Base-by-base conservation (phyloP, 1,140 invertebrate genomes). In the Sarcophaga peregrina region DNA sequence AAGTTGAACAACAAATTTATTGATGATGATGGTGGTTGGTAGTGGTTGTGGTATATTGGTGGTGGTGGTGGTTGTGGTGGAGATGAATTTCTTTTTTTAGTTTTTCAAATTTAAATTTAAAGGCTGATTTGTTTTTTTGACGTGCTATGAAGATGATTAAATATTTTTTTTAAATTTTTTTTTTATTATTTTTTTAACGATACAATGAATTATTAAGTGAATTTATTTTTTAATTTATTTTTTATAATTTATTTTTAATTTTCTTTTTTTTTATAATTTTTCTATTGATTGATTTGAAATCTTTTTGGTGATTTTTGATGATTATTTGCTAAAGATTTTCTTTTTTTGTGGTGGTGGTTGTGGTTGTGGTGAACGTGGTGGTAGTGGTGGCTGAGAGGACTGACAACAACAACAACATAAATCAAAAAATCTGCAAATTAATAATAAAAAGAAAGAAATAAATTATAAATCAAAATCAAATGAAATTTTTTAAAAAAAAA, bases 401-500 rank as follows among this genome's bases (percentile, higher is more conserved):
- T 58, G 74, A 78, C 75, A 78, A 78, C 75, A 78, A 72, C n/a
- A 72, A 78, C 75, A 78, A 78, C 75, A 78, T 78, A 83, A 82
- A 83, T 83, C 83, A 83, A 82, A 81, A 83, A 83, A 83, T 83
- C 83, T 83, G 83, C 83, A 83, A 83, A 81, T 68, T 15, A 81
- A 81, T 81, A 81, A 81, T 62, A 81, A 68, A 83, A 82, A 83
- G 45, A 75, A 75, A 83, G 48, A 83, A 58, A 52, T 58, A 78
- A 78, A 73, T 58, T 73, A 83, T 80, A 83, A 73, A 81, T 68
- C n/a, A 82, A 81, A 83, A 78, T 68, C 45, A 73, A 83, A 80
- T 82, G 17, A 82, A 80, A 17, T 20, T 68, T 68, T 68, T 58
- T n/a, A n/a, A n/a, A n/a, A 37, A 37, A 37, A 37, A 2, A 37